A percentile compares a stretch with the other conserved stretches of the same genome.
phyloP scores from a whole-genome alignment of 2,888 invertebrate genomes.

The Tipula vernalis region DNA sequence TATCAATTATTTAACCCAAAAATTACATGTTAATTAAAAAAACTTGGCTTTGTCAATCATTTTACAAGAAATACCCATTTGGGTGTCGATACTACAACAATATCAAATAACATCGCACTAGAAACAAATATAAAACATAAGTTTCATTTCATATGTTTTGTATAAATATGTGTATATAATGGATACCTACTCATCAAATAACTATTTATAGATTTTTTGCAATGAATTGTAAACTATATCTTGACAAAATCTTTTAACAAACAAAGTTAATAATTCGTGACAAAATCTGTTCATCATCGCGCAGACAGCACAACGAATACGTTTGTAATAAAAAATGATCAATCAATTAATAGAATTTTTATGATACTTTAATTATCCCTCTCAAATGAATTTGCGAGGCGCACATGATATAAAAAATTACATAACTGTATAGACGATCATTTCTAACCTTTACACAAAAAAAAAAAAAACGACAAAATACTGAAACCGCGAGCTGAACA shows the following conservation, averaged over 20 bases:
- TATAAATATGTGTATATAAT: not conserved
- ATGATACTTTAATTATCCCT: slow-evolving; percentile 4
- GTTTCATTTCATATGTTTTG: not conserved
- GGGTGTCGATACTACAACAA: not conserved
- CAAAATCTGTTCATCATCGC: not conserved
- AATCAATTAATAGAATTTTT: slow-evolving; percentile 4
- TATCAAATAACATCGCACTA: not conserved
- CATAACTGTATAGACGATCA: not conserved
- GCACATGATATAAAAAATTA: not conserved
- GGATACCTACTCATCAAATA: not conserved
- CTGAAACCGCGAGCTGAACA: not conserved
- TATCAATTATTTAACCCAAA: not conserved
- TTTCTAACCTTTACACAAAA: not conserved
- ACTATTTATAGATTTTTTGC: not conserved
- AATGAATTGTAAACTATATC: not conserved
- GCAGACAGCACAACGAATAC: not conserved
- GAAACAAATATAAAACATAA: not conserved
- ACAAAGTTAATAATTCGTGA: not conserved
- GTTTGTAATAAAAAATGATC: not conserved
- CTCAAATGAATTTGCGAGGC: not conserved
- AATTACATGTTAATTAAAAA: not conserved
- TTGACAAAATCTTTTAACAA: not conserved
- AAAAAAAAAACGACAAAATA: not conserved
- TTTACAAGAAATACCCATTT: not conserved
- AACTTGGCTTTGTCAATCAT: not conserved